A percentile compares a stretch with the other conserved stretches of the same genome.
phyloP scores from a whole-genome alignment of 2,888 invertebrate genomes.

The Chorisops tibialis region DNA sequence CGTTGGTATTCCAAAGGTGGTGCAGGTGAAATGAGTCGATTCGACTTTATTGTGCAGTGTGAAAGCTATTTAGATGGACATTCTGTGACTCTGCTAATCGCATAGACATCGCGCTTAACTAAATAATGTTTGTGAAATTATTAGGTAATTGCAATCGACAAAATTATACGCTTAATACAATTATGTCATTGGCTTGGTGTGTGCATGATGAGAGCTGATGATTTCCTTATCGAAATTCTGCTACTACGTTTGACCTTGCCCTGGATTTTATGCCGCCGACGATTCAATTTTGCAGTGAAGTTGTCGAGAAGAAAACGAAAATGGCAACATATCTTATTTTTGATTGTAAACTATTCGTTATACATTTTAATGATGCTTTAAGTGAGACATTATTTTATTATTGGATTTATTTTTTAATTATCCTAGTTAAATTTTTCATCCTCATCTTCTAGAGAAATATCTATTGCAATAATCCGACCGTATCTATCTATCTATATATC shows the following conservation, averaged over 20 bases:
- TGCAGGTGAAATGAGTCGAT: neutral
- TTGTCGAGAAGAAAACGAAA: no score
- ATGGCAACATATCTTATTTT: no score
- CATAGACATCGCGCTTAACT: neutral
- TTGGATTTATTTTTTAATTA: no score
- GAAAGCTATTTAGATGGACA: slow-evolving; percentile 2
- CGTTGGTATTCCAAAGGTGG: slow-evolving; percentile 5
- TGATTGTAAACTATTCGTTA: no score
- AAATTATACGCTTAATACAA: slow-evolving; percentile 7
- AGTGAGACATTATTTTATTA: no score
- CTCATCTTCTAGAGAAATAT: no score
- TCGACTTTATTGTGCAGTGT: neutral
- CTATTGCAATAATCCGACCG: no score
- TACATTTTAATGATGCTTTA: no score
- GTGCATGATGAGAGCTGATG: neutral
- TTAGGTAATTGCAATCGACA: slow-evolving; percentile 9
- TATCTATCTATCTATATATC: no score
- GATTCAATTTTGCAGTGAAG: no score
- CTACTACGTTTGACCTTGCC: slow-evolving; percentile 13
- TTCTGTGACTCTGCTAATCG: neutral
- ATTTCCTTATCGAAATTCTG: neutral
- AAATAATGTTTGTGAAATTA: slow-evolving; percentile 14
- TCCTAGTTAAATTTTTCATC: no score
- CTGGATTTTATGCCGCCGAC: neutral
- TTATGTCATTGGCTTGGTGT: neutral